A percentile compares a stretch with the other conserved stretches of the same genome.
These are phyloP conservation scores for Entomyzon cyanotis DNA, from an alignment of 2,113 vertebrate species.

Conservation along the genomic window DNA sequence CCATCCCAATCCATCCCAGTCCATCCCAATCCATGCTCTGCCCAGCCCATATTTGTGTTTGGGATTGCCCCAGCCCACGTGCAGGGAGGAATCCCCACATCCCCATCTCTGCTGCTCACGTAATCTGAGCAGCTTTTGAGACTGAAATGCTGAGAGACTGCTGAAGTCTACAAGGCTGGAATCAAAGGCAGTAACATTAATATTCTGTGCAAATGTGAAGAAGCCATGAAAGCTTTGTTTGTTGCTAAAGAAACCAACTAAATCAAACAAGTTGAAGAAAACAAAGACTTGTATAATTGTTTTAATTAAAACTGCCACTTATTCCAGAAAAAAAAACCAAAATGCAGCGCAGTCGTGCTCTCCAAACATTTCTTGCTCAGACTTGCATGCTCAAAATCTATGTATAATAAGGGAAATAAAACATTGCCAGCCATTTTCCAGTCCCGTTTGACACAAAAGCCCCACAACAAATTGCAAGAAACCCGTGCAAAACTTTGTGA, in stretches of 20 bases:
- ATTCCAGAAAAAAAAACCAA: constrained; percentile 17
- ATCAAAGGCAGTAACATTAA: constrained; percentile 18
- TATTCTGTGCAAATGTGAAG: constrained; percentile 24
- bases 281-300: constrained; percentile 60
- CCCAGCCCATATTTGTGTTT: not conserved
- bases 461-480: constrained; percentile 40
- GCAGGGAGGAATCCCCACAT: not conserved
- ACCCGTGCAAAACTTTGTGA: constrained; percentile 39
- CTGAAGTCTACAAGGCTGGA: not conserved
- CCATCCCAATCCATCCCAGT: too few relatives aligned
- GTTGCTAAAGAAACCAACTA: constrained; percentile 21
- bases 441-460: not conserved
- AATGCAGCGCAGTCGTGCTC: not conserved
- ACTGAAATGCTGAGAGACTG: not conserved
- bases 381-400: not conserved
- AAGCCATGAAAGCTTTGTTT: constrained; percentile 39
- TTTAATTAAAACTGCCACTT: constrained; percentile 65
- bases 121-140: not conserved
- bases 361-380: constrained; percentile 12
- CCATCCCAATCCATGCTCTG: too few relatives aligned
- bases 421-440: constrained; percentile 28
- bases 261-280: constrained; percentile 52
- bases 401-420: constrained; percentile 25
- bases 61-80: not conserved
- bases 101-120: not conserved